A percentile compares a stretch with the other conserved stretches of the same genome.
Evolutionary conservation across 2,113 vertebrate species (phyloP).

Genomic region (Puffinus mauretanicus): DNA sequence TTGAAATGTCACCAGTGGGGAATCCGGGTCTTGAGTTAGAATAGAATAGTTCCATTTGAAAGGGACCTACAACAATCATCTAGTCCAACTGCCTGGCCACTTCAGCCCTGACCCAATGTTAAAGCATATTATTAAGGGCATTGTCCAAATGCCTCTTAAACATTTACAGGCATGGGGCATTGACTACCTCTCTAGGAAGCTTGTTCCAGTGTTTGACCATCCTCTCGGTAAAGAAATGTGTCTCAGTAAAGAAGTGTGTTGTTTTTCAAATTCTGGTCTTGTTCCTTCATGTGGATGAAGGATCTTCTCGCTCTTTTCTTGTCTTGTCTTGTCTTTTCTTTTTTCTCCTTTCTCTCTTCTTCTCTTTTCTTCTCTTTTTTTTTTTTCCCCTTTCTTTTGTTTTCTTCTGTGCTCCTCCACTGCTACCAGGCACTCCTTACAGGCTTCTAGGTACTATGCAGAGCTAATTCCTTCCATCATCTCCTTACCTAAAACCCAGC

Average conservation of each 20-base stretch:
- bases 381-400: too few relatives aligned
- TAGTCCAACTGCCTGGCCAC: neutral
- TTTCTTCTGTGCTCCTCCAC: neutral
- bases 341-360: too few relatives aligned
- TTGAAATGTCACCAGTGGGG: neutral
- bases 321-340: neutral
- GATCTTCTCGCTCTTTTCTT: neutral
- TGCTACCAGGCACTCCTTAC: neutral
- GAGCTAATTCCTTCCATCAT: neutral
- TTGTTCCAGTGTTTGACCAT: neutral
- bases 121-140: neutral
- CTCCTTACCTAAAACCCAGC: neutral
- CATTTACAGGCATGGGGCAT: neutral
- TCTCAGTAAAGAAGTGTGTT: neutral
- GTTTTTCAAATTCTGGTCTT: neutral
- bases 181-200: neutral
- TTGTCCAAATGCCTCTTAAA: neutral
- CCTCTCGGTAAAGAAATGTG: neutral
- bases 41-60: neutral
- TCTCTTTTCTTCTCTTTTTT: too few relatives aligned
- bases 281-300: neutral
- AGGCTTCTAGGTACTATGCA: neutral
- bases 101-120: neutral
- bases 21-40: neutral
- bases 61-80: neutral